Evolutionary conservation across 2,888 invertebrate species (phyloP).

Genomic region (Diloba caeruleocephala): DNA sequence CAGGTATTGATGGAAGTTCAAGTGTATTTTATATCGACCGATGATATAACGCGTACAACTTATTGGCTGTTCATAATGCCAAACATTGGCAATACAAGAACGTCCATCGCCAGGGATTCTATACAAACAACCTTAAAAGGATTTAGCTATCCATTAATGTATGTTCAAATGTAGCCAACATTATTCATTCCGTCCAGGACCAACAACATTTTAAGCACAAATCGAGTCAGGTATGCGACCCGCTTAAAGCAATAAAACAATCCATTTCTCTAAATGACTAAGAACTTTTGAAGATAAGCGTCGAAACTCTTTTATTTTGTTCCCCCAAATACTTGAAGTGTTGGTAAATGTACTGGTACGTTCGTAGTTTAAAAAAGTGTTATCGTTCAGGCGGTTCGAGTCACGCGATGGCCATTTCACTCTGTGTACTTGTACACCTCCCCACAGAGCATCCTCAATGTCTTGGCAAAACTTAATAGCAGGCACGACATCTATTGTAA

Average conservation of each 20-base stretch:
- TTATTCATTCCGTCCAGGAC: slow-evolving; percentile 29
- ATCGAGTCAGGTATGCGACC: slow-evolving; percentile 46
- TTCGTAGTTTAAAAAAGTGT: slow-evolving; percentile 52
- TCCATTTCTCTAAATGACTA: slow-evolving; percentile 48
- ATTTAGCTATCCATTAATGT: neutral
- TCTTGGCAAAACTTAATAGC: slow-evolving; percentile 34
- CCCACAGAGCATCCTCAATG: slow-evolving; percentile 37
- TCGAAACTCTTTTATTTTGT: slow-evolving; percentile 45
- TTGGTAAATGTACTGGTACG: slow-evolving; percentile 46
- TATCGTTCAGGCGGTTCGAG: slow-evolving; percentile 45
- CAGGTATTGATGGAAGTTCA: too few relatives aligned
- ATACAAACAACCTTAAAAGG: too few relatives aligned
- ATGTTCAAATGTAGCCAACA: slow-evolving; percentile 29
- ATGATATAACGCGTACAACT: too few relatives aligned
- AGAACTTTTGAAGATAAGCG: slow-evolving; percentile 47
- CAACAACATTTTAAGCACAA: slow-evolving; percentile 39
- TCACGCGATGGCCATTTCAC: slow-evolving; percentile 50
- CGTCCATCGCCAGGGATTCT: slow-evolving; percentile 32
- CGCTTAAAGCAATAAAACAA: slow-evolving; percentile 45
- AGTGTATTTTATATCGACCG: too few relatives aligned
- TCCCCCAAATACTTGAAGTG: slow-evolving; percentile 47
- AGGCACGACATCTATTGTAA: slow-evolving; percentile 42
- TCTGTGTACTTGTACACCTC: slow-evolving; percentile 26
- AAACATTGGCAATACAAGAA: too few relatives aligned
- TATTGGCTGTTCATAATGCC: too few relatives aligned